Evolutionary conservation across 2,797 vertebrate species (phyloP), one percentile per base, ranked within the genome.

Genomic region (Liparis tanakae): DNA sequence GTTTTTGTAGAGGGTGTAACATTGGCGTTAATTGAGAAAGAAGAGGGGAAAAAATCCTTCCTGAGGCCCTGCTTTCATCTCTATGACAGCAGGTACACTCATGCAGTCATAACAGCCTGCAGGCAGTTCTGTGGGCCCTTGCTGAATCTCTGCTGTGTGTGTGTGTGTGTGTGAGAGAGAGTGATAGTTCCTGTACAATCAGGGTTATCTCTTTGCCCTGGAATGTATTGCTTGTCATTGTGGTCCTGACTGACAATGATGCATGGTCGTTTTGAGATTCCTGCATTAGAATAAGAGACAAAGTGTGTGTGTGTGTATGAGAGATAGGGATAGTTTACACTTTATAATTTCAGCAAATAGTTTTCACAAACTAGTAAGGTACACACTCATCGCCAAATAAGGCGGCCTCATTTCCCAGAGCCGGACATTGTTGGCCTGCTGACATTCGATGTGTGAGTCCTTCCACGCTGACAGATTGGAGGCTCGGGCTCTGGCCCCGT

Each of bases 1-100:
- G 92, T 94, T 93, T 67, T 94, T 89, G 83, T 92, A 88, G 84
- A 91, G 93, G 93, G 93, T 93, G 93, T 93, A 91, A 91, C 93
- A 89, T 92, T 85, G 83, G 79, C 75, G 83, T 90, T 93, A 93
- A 94, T 93, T 93, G 90, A 92, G 90, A 91, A 92, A 90, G 70
- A 81, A 88, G 77, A 4, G 25, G 25, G 25, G 84, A 91, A 85
- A 55, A 55, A 55, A 15, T 72, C 84, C 74, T 72, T 91, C 91
- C 92, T 90, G 76, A 90, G 89, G 92, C 89, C 81, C 84, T 15
- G 86, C 94, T 95, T 95, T 94, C 89, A 94, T 94, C 92, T 94
- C 78, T 80, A 63, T 91, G 91, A 92, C 91, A 90, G 90, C 77
- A 78, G 89, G 90, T 92, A 90, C 62, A 80, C 87, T 93, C 86